A percentile compares a stretch with the other conserved stretches of the same genome.
phyloP scores from a whole-genome alignment of 1,140 invertebrate genomes.

The Cyclargus thomasi region DNA sequence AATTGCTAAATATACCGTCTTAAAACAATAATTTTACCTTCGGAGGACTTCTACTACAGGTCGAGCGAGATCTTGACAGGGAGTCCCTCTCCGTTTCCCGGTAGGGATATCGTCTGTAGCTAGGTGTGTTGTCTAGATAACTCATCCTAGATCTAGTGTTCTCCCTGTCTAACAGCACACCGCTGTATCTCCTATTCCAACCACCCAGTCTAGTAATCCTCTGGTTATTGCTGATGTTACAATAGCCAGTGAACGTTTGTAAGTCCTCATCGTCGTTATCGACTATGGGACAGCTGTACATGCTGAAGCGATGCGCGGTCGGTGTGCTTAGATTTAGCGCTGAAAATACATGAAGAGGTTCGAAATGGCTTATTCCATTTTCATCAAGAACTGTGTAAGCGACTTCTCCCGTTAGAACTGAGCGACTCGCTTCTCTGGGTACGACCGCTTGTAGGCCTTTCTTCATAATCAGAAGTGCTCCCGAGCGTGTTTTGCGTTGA shows the following conservation, averaged over 20 bases:
- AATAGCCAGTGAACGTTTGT: slow-evolving; percentile 62
- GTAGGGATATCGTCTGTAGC: slow-evolving; percentile 61
- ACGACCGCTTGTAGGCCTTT: slow-evolving; percentile 86
- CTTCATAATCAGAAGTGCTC: slow-evolving; percentile 84
- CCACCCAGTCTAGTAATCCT: slow-evolving; percentile 64
- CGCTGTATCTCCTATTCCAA: slow-evolving; percentile 56
- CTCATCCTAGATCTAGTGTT: slow-evolving; percentile 56
- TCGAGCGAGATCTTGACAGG: slow-evolving; percentile 61
- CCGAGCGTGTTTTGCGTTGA: slow-evolving; percentile 75
- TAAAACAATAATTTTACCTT: slow-evolving; percentile 50
- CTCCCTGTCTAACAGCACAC: slow-evolving; percentile 59
- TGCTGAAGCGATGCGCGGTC: slow-evolving; percentile 78
- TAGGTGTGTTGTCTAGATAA: slow-evolving; percentile 63
- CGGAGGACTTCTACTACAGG: slow-evolving; percentile 64
- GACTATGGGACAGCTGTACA: slow-evolving; percentile 79
- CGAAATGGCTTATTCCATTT: slow-evolving; percentile 84
- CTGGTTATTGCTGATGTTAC: slow-evolving; percentile 66
- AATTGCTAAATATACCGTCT: not conserved
- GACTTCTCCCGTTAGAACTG: slow-evolving; percentile 84
- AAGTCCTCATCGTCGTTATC: slow-evolving; percentile 74
- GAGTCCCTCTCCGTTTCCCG: slow-evolving; percentile 30
- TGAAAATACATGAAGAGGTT: slow-evolving; percentile 83
- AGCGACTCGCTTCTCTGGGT: slow-evolving; percentile 82
- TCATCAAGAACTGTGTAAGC: slow-evolving; percentile 86
- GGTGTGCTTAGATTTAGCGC: slow-evolving; percentile 80